Base-by-base conservation (phyloP, 2,888 invertebrate genomes). In the Colletes collaris region DNA sequence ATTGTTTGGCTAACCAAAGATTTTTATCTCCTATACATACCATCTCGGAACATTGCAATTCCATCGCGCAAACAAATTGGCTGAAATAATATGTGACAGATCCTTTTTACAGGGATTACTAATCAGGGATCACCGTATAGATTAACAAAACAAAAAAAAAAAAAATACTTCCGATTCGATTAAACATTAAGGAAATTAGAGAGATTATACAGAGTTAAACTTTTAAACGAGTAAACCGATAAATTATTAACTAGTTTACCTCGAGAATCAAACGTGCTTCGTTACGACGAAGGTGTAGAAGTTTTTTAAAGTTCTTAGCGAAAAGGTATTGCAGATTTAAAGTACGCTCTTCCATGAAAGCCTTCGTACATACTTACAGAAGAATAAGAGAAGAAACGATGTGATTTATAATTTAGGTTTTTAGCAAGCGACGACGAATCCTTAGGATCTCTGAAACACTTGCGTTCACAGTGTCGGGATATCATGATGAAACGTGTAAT, bases 1-100 rank as follows among this genome's bases (percentile, higher is more conserved):
- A 84, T 84, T 89, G 84, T 87, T 89, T 67, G 86, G 89, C 82
- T 83, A 85, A 89, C 87, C 88, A 90, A 89, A 90, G 87, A 90
- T 27, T 27, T 16, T 86, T 87, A 87, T 86, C 84, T 81, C 58
- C 82, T 79, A 81, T 67, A 81, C 37, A 81, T 67, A 81, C 37
- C 52, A 80, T 64, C 63, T 73, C 79, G 73, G 72, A 86, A 64
- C 77, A 78, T 70, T 71, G 76, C 59, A 86, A 84, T 69, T 76
- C 63, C 62, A 76, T 55, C 71, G 37, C 69, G 76, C 78, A 35
- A 52, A 73, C 58, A 65, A 71, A 79, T 81, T 74, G 72, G 79
- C 74, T 82, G 8, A 13, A 72, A 77, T 19, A 64, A 71, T 81
- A 73, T 63, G 64, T 60, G 55, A 69, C 13, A 68, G 56, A 84